phyloP scores from a whole-genome alignment of 2,888 invertebrate species.

The Agrochola circellaris region DNA sequence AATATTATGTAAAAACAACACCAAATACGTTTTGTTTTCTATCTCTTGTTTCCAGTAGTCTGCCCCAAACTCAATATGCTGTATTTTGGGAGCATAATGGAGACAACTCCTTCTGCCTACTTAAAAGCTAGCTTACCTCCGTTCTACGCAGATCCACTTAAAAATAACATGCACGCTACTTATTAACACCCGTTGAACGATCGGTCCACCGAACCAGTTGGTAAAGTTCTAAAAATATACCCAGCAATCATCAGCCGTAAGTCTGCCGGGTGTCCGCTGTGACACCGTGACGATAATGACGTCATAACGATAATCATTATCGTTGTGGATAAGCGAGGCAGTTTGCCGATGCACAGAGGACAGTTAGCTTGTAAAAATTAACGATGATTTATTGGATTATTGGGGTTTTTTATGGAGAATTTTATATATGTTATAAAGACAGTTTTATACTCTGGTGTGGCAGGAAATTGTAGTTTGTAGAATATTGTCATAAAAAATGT shows the following conservation, averaged over 20 bases:
- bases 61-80: not conserved
- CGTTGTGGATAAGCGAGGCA: conserved; percentile 43
- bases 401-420: not conserved
- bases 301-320: conserved; percentile 61
- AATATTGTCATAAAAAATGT: no score
- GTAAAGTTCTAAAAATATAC: conserved; percentile 50
- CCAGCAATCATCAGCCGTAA: conserved; percentile 42
- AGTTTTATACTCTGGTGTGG: not conserved
- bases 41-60: not conserved
- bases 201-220: conserved; percentile 32
- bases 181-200: conserved; percentile 40
- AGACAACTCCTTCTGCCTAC: not conserved
- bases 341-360: conserved; percentile 25
- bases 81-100: no score
- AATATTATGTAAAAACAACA: not conserved
- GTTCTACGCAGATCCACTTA: conserved; percentile 17
- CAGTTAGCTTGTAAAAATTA: conserved; percentile 29
- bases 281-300: conserved; percentile 58
- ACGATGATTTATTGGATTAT: conserved; percentile 6
- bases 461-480: no score
- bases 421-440: not conserved
- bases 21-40: not conserved
- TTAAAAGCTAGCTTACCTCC: not conserved
- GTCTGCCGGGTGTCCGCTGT: conserved; percentile 34
- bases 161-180: conserved; percentile 28